phyloP scores from a whole-genome alignment of 37 sponge, comb jelly and placozoan genomes.

The Beroe ovata region DNA sequence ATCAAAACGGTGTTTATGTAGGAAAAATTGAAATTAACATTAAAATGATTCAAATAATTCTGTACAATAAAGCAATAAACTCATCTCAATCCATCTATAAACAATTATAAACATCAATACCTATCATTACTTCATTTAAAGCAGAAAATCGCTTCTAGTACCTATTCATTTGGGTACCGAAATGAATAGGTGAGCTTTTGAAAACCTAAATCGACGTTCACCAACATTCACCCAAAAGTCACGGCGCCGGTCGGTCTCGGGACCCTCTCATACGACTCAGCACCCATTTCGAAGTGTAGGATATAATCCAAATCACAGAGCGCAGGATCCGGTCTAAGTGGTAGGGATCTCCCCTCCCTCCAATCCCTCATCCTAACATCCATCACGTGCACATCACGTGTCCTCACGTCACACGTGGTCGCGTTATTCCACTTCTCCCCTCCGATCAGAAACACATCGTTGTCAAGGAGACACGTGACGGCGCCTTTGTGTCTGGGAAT shows the following conservation, averaged over 20 bases:
- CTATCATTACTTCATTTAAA: too few relatives aligned
- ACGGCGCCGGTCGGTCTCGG: neutral
- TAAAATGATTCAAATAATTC: too few relatives aligned
- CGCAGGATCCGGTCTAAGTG: neutral
- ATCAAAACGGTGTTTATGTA: too few relatives aligned
- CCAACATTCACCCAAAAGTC: neutral
- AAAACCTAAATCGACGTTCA: too few relatives aligned
- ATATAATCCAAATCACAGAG: neutral
- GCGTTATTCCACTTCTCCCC: neutral
- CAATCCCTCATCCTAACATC: neutral
- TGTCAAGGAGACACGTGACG: neutral
- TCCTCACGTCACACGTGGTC: neutral
- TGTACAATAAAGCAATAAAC: too few relatives aligned
- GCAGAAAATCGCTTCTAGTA: too few relatives aligned
- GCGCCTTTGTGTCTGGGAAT: neutral
- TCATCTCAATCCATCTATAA: too few relatives aligned
- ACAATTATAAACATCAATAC: too few relatives aligned
- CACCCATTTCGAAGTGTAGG: neutral
- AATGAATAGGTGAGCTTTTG: too few relatives aligned
- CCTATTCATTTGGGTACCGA: too few relatives aligned
- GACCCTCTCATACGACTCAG: neutral
- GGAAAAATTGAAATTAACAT: too few relatives aligned
- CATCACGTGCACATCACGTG: conserved; percentile 11
- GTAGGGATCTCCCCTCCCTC: neutral
- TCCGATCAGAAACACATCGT: conserved; percentile 23